Evolutionary conservation across 2,888 invertebrate species (phyloP).

Genomic region (Pterostichus madidus): DNA sequence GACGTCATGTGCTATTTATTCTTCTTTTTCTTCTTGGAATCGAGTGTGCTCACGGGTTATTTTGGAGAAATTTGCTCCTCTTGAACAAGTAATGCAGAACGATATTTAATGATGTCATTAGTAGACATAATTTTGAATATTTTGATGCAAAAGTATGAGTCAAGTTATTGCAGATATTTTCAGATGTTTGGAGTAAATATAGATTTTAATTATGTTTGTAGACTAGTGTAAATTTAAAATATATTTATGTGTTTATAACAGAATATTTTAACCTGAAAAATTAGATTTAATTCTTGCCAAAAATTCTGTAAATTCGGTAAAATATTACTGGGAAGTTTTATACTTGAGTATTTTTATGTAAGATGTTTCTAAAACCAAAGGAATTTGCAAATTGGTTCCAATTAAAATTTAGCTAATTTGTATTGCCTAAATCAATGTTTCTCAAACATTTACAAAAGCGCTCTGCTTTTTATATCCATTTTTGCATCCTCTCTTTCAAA

Average conservation of each 20-base stretch:
- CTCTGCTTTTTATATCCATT: no score
- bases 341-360: no score
- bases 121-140: slow-evolving; percentile 6
- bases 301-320: no score
- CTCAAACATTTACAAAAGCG: no score
- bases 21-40: slow-evolving; percentile 32
- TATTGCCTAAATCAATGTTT: no score
- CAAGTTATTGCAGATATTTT: not conserved
- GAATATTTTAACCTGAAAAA: no score
- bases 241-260: not conserved
- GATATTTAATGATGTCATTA: slow-evolving; percentile 18
- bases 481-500: no score
- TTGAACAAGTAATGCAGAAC: slow-evolving; percentile 1
- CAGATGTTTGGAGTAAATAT: not conserved
- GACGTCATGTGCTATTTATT: slow-evolving; percentile 14
- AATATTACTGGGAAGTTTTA: no score
- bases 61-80: slow-evolving; percentile 36
- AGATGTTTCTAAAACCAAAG: no score
- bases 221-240: not conserved
- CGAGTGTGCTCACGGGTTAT: slow-evolving; percentile 24
- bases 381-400: no score
- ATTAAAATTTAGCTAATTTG: no score
- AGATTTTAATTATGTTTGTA: not conserved
- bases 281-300: no score
- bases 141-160: not conserved